Base-by-base conservation (phyloP, 2,113 vertebrate genomes). In the Takifugu flavidus region DNA sequence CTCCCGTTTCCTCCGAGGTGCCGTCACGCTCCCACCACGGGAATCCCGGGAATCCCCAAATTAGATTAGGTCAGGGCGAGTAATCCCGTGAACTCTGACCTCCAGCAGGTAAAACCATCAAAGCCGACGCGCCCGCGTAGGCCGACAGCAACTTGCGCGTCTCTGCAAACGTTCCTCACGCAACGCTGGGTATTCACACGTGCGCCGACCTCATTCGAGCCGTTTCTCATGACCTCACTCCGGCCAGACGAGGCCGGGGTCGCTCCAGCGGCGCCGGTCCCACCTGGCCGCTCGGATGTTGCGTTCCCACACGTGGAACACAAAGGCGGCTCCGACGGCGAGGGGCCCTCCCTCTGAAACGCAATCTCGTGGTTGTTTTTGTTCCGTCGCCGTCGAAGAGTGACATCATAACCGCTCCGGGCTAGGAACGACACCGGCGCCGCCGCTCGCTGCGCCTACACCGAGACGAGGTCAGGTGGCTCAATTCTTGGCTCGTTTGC, bases 51-150 rank as follows among this genome's bases (percentile, higher is more conserved):
- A 66, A 67, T 64, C 0, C 47, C 56, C 70, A 67, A 72, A 79
- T 70, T 51, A 65, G 67, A 80, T 75, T 70, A 80, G 60, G 60
- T 74, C 67, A 70, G 51, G 1, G 7, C 42, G 42, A 49, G 63
- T 85, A 80, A 86, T 85, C 77, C 75, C 76, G 69, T 82, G 78
- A 86, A 74, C 65, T 75, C 65, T 75, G 76, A 82, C 70, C 77
- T 74, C 29, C 57, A 62, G 49, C 59, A 74, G 27, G 62, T 69
- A 62, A 78, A 72, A 57, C 60, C 54, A 53, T 80, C 65, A 65
- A 46, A 67, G 56, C 47, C 11, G 54, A 56, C 67, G 65, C 20
- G 56, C 70, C 61, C 57, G 31, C 67, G n/a, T 28, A 44, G 60
- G 52, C 63, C 7, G 1, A 58, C 45, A 2, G 55, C 34, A 39